phyloP scores from a whole-genome alignment of 2,888 invertebrate genomes.

The Papilio demoleus region DNA sequence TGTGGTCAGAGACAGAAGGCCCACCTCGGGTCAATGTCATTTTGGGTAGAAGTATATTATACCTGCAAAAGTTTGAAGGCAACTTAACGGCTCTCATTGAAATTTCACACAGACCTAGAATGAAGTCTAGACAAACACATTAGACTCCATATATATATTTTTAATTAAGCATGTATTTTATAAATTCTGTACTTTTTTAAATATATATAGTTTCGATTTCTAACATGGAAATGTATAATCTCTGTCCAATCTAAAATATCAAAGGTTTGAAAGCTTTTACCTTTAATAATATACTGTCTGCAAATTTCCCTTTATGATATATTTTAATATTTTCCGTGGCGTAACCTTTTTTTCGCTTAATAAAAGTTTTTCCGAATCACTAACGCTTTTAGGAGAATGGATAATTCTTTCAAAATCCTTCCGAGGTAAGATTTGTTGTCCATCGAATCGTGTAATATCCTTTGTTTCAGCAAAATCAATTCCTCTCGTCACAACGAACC shows the following conservation, averaged over 20 bases:
- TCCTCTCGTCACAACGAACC: constrained; percentile 49
- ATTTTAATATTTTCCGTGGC: constrained; percentile 12
- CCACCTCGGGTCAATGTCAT: too few species aligned
- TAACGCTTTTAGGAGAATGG: constrained; percentile 34
- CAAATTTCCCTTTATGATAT: constrained; percentile 4
- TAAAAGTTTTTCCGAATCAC: constrained; percentile 29
- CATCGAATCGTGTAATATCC: constrained; percentile 43
- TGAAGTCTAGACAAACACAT: too few species aligned
- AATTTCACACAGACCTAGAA: too few species aligned
- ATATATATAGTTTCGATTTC: too few species aligned
- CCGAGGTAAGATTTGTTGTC: constrained; percentile 29
- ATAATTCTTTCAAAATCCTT: constrained; percentile 33
- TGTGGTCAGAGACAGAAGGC: too few species aligned
- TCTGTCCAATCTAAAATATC: not conserved
- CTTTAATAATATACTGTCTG: not conserved
- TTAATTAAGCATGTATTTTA: too few species aligned
- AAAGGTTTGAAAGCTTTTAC: not conserved
- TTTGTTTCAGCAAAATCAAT: constrained; percentile 50
- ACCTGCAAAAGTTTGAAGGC: too few species aligned
- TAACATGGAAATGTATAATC: too few species aligned
- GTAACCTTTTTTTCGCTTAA: constrained; percentile 31
- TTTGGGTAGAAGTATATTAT: too few species aligned
- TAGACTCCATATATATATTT: too few species aligned
- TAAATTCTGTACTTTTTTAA: too few species aligned
- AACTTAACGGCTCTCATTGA: too few species aligned